Evolutionary conservation across 64 coral and sea anemone species (phyloP).

Genomic region (Porites lutea): DNA sequence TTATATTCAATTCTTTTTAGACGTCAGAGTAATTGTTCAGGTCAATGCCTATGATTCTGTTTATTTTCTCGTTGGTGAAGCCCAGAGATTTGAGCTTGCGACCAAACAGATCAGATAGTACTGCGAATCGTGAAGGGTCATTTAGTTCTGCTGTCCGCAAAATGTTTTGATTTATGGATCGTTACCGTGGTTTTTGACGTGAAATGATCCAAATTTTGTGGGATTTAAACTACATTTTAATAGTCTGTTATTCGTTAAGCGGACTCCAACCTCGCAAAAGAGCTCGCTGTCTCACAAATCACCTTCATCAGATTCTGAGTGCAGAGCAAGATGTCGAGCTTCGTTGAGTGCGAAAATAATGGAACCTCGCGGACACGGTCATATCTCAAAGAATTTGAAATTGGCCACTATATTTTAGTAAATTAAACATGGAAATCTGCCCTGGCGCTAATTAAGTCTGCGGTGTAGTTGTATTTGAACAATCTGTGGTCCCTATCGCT

Average conservation of each 20-base stretch:
- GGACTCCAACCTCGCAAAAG: background rate
- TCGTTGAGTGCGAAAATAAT: background rate
- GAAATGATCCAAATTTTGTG: slow-evolving; percentile 21
- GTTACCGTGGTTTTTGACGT: slow-evolving; percentile 23
- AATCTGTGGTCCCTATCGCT: background rate
- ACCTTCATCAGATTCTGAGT: background rate
- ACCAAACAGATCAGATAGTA: slow-evolving; percentile 20
- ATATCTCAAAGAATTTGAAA: background rate
- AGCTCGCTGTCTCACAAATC: background rate
- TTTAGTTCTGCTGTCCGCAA: background rate
- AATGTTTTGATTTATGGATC: slow-evolving; percentile 35
- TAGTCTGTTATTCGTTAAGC: background rate
- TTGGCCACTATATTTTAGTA: slow-evolving; percentile 32
- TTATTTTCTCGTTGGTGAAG: slow-evolving; percentile 12
- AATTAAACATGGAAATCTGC: background rate
- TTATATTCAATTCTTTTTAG: background rate
- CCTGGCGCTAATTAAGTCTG: background rate
- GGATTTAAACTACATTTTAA: slow-evolving; percentile 48
- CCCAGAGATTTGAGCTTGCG: background rate
- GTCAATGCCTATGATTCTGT: background rate
- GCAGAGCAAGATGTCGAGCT: background rate
- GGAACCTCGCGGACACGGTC: background rate
- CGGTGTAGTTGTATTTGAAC: background rate
- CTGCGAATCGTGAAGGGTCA: background rate
- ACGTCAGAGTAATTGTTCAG: background rate